Evolutionary conservation across 2,113 vertebrate species (phyloP).

Genomic region (Cnemophilus loriae): DNA sequence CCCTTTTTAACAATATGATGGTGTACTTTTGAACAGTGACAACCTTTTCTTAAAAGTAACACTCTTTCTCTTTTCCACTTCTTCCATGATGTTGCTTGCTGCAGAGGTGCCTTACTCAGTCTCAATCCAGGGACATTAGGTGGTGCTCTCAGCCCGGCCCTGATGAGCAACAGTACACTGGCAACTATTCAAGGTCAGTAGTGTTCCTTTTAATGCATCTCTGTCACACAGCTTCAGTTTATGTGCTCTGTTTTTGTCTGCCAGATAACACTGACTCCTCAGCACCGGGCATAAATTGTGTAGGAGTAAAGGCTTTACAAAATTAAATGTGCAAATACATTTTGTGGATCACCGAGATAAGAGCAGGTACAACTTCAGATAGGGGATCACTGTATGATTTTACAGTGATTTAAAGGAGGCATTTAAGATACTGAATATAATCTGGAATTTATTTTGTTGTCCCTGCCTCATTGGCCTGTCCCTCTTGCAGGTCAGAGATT

Average conservation of each 20-base stretch:
- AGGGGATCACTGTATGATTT: background rate
- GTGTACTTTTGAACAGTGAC: background rate
- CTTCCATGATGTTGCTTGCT: slow-evolving; percentile 22
- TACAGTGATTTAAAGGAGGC: background rate
- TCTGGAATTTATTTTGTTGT: background rate
- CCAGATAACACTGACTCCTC: background rate
- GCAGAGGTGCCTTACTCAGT: slow-evolving; percentile 94
- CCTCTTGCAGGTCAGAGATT: background rate
- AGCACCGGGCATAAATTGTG: background rate
- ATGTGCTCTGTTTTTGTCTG: background rate
- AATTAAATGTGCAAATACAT: background rate
- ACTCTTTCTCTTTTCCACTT: background rate
- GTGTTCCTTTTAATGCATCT: background rate
- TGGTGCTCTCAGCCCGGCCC: slow-evolving; percentile 87
- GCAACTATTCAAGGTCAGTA: slow-evolving; percentile 97
- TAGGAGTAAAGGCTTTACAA: background rate
- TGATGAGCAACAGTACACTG: slow-evolving; percentile 98
- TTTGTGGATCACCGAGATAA: background rate
- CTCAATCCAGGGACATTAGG: slow-evolving; percentile 89
- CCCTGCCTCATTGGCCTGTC: background rate
- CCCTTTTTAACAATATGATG: background rate
- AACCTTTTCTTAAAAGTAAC: background rate
- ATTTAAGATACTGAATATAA: background rate
- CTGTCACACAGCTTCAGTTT: background rate
- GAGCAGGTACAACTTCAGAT: background rate